Evolutionary conservation across 2,113 vertebrate species (phyloP).

Genomic region (Leptobrachium ailaonicum): DNA sequence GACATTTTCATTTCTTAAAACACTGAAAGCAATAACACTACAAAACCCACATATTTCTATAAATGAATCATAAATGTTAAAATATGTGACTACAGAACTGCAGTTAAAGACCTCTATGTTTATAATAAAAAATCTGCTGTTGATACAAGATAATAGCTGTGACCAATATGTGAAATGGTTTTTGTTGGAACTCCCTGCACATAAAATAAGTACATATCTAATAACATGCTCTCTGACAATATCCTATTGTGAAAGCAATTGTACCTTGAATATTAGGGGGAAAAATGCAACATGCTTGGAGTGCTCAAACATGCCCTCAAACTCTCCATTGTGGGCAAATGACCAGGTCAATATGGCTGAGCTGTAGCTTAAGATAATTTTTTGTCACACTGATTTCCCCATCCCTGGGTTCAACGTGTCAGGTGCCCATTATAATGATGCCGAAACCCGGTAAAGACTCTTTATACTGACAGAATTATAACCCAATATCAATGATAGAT

Average conservation of each 20-base stretch:
- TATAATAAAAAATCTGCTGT: slow-evolving; percentile 27
- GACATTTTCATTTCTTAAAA: slow-evolving; percentile 54
- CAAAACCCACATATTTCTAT: slow-evolving; percentile 45
- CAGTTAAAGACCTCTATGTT: slow-evolving; percentile 13
- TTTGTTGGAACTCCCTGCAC: not conserved
- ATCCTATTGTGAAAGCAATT: not conserved
- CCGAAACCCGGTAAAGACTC: no score
- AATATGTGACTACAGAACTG: slow-evolving; percentile 31
- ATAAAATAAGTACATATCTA: not conserved
- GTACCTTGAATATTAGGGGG: not conserved
- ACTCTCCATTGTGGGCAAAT: no score
- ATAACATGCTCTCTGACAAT: not conserved
- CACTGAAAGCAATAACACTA: slow-evolving; percentile 51
- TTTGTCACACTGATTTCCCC: no score
- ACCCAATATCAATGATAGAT: no score
- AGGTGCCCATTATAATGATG: no score
- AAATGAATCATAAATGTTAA: slow-evolving; percentile 47
- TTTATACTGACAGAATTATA: no score
- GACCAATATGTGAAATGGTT: not conserved
- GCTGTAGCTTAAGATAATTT: no score
- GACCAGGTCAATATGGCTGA: no score
- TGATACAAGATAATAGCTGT: slow-evolving; percentile 9
- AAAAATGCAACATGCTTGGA: no score
- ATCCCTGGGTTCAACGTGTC: no score
- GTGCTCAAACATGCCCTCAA: no score